phyloP scores from a whole-genome alignment of 2,888 invertebrate species.

The Pseudoips prasinana region DNA sequence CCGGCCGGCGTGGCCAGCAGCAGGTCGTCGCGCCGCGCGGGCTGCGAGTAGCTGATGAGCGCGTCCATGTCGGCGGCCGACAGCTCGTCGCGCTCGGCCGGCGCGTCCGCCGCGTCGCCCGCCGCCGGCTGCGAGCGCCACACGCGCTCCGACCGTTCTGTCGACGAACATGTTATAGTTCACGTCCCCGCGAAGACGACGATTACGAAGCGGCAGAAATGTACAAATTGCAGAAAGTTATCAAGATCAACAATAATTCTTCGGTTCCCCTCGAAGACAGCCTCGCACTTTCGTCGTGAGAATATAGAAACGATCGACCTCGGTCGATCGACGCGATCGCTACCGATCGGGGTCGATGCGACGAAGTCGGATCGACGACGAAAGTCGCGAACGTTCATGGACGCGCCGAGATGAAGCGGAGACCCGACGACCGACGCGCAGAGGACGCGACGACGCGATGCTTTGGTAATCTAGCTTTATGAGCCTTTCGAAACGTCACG shows the following conservation, averaged over 20 bases:
- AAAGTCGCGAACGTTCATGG: no score
- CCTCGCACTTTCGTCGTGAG: not conserved
- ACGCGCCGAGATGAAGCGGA: not conserved
- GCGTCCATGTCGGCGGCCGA: conserved; percentile 69
- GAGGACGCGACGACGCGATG: conserved; percentile 74
- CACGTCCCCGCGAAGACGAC: no score
- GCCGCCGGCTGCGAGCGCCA: conserved; percentile 44
- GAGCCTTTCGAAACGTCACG: conserved; percentile 87
- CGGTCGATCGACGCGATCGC: not conserved
- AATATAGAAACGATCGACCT: not conserved
- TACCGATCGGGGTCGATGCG: not conserved
- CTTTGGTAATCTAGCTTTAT: conserved; percentile 98
- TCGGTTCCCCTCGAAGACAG: no score
- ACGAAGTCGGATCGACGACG: no score
- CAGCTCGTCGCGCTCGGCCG: conserved; percentile 27
- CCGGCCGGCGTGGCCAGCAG: conserved; percentile 85
- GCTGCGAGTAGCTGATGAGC: conserved; percentile 92
- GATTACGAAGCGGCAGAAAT: no score
- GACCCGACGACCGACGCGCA: conserved; percentile 8
- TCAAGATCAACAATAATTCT: no score
- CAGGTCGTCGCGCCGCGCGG: conserved; percentile 90
- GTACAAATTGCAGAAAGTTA: no score
- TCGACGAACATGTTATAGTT: conserved; percentile 3
- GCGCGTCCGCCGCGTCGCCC: conserved; percentile 29
- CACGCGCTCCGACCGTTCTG: conserved; percentile 26